Base-by-base conservation (phyloP, 1,140 invertebrate genomes). In the Drosophila subobscura region DNA sequence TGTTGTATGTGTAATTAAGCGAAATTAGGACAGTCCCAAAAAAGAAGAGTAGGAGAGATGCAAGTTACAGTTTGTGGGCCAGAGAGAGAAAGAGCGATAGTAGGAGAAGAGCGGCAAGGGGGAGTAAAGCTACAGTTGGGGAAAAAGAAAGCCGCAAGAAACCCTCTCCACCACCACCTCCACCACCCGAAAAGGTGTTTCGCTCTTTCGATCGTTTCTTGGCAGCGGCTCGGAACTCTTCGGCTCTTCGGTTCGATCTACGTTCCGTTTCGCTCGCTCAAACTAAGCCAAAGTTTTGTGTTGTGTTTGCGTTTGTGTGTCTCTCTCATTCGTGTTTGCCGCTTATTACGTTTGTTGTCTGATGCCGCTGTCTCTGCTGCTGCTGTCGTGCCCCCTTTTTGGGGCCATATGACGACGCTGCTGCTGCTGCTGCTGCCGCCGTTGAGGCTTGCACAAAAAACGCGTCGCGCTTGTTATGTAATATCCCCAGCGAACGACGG, bases 381-480 rank as follows among this genome's bases (percentile, higher is more conserved):
- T 37, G 59, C 74, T 80, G 81, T 86, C 83, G 81, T 86, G 81
- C 81, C 81, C 81, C 81, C 83, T 86, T 86, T 77, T 84, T 85
- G 76, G 77, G 79, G 79, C 79, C 70, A 84, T 83, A 77, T 84
- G 79, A 68, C 79, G 79, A 47, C 59, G 79, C 16, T 55, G 55
- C 59, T 64, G 25, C 25, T 41, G 45, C 64, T 20, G 65, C 12
- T 7, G 68, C 22, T 27, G 52, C 53, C 44, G 73, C 23, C 50
- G 63, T 57, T 44, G 60, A 41, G 51, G 73, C 77, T 81, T 76
- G 76, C 77, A 85, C 81, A 80, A 80, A 85, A 79, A 77, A 66
- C 77, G 72, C 78, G 80, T 86, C 80, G 72, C 63, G 81, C 67
- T 86, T 73, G 81, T 84, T 84, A 84, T 84, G 80, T 84, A 84